Conservation (phyloP, 35 echinoderm and acorn worm species). For the Diadema setosum region DNA sequence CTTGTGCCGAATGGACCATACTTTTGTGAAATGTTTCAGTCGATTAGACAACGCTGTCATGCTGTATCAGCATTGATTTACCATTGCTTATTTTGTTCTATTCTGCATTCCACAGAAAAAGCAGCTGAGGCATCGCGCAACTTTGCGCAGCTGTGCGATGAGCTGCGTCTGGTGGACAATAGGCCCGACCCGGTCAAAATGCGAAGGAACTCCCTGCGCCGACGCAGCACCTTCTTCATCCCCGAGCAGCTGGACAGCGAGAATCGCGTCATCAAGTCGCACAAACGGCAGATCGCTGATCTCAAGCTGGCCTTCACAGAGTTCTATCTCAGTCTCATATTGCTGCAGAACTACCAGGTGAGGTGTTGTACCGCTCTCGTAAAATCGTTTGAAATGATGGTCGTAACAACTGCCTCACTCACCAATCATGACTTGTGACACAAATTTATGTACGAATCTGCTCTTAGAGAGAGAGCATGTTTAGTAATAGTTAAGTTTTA, state of each 20-base stretch:
- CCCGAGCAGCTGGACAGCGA: slow-evolving; percentile 32
- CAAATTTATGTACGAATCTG: too few relatives aligned
- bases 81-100: too few relatives aligned
- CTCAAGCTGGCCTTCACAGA: slow-evolving; percentile 97
- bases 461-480: too few relatives aligned
- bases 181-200: slow-evolving; percentile 15
- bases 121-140: slow-evolving; percentile 75
- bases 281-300: slow-evolving; percentile 72
- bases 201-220: not conserved
- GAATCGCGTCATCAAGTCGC: slow-evolving; percentile 43
- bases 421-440: too few relatives aligned
- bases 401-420: too few relatives aligned
- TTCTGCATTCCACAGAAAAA: slow-evolving; percentile 85
- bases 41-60: too few relatives aligned
- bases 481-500: too few relatives aligned
- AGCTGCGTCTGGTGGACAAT: slow-evolving; percentile 74
- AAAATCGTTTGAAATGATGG: too few relatives aligned
- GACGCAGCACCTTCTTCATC: slow-evolving; percentile 75
- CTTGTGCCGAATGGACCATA: too few relatives aligned
- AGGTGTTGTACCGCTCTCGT: too few relatives aligned
- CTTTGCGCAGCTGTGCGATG: slow-evolving; percentile 87
- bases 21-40: too few relatives aligned
- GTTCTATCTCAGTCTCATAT: slow-evolving; percentile 84
- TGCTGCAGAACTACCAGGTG: slow-evolving; percentile 99
- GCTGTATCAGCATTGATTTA: too few relatives aligned